Base-by-base conservation (phyloP, 2,797 vertebrate genomes). In the Rhinatrema bivittatum region DNA sequence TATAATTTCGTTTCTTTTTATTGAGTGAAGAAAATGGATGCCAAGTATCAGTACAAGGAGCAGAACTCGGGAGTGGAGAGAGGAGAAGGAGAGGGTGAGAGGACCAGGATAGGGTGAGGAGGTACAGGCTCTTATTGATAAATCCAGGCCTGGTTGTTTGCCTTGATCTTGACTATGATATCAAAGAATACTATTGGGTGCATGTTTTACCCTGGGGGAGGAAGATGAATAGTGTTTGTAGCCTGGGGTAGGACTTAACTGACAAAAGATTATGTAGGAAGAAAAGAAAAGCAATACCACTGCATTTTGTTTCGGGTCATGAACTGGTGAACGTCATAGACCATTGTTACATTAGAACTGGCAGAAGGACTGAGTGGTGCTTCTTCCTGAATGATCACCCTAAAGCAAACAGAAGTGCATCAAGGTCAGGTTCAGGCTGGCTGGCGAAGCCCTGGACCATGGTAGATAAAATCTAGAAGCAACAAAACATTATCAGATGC, bases 401-500 rank as follows among this genome's bases (percentile, higher is more conserved):
- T 62, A 54, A 78, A 64, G 62, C 73, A 77, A 65, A 59, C 45
- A 59, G 34, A 59, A 55, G 50, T 35, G 32, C 42, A 68, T 61
- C 67, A 73, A 63, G 62, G 72, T 73, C 35, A 12, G 36, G 43
- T 54, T 72, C 60, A 67, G 60, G 37, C 57, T 68, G 23, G 34
- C 18, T 60, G 51, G 30, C 50, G 45, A 68, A n/a, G 74, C 56
- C 63, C 16, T 68, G 68, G 56, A 73, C 55, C 56, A 32, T 59
- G 57, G 39, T 36, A 46, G 36, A 62, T 56, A 48, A 65, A n/a
- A 68, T 72, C 59, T 56, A 37, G 17, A 32, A 68, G 65, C 55
- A 63, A 29, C 29, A 46, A 56, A 72, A 63, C 3, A 53, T 72
- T 81, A 76, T 79, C 66, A 82, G 71, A 64, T 78, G 72, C 68